Evolutionary conservation across 2,797 vertebrate species (phyloP).

Genomic region (Poeciliopsis infans): DNA sequence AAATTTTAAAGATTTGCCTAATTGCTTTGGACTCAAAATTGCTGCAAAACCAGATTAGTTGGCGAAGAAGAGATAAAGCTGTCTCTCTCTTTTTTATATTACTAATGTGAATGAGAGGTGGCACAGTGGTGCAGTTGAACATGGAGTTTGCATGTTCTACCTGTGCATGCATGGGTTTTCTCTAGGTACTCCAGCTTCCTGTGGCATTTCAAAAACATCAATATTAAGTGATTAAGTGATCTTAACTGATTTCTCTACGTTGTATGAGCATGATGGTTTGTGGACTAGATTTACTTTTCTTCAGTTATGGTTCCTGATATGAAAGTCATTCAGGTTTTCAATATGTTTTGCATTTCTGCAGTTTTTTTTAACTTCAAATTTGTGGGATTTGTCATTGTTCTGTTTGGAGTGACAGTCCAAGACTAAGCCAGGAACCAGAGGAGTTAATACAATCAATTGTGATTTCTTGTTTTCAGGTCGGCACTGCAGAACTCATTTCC

Average conservation of each 20-base stretch:
- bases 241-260: too few relatives aligned
- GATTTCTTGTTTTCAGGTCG: neutral
- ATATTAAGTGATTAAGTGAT: neutral
- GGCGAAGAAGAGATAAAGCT: slow-evolving; percentile 54
- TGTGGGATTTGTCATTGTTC: neutral
- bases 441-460: neutral
- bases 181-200: neutral
- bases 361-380: neutral
- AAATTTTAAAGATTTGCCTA: slow-evolving; percentile 42
- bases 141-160: neutral
- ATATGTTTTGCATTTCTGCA: neutral
- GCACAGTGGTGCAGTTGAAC: neutral
- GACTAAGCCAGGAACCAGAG: neutral
- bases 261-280: neutral
- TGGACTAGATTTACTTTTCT: neutral
- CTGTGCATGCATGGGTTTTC: neutral
- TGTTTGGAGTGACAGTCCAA: neutral
- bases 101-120: slow-evolving; percentile 3
- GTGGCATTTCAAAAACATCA: neutral
- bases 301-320: neutral
- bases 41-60: slow-evolving; percentile 52
- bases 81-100: slow-evolving; percentile 40
- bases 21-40: slow-evolving; percentile 61
- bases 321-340: neutral
- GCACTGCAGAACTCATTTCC: neutral